Conservation (phyloP, 2,113 vertebrate species). For the Burhinus bistriatus region DNA sequence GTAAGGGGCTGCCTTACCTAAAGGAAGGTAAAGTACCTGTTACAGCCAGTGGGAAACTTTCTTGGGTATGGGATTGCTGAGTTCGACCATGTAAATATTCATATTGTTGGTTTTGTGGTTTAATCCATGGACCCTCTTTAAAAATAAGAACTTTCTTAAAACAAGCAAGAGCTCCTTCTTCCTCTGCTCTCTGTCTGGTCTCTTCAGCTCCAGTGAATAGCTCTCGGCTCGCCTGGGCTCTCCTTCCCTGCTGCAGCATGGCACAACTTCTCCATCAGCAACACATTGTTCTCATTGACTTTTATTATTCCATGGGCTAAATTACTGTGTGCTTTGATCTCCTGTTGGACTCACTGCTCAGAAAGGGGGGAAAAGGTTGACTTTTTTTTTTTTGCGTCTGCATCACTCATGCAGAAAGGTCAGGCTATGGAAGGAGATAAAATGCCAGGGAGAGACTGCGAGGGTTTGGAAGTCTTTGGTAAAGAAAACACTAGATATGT, state of each 20-base stretch:
- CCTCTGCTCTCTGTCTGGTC: background rate
- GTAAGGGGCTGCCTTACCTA: background rate
- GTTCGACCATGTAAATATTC: background rate
- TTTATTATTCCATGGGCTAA: constrained; percentile 22
- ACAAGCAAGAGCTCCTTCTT: background rate
- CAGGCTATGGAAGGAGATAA: background rate
- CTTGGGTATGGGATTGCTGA: background rate
- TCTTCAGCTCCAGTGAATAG: background rate
- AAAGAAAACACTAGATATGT: background rate
- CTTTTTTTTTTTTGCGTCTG: background rate
- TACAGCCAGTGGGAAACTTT: background rate
- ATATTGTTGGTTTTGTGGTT: background rate
- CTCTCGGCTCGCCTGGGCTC: background rate
- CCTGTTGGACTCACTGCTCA: background rate
- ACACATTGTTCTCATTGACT: constrained; percentile 3
- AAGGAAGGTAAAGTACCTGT: background rate
- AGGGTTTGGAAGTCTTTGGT: background rate
- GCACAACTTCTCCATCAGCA: constrained; percentile 1
- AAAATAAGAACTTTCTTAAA: background rate
- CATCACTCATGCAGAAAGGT: background rate
- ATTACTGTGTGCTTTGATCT: constrained; percentile 27
- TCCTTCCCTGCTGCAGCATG: background rate
- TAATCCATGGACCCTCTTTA: background rate
- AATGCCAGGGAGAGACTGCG: background rate
- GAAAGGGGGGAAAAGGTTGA: background rate